A percentile compares a stretch with the other conserved stretches of the same genome.
These are phyloP conservation scores for Micoletzkya japonica DNA, from an alignment of 2,888 invertebrate genomes.

Conservation along the genomic window DNA sequence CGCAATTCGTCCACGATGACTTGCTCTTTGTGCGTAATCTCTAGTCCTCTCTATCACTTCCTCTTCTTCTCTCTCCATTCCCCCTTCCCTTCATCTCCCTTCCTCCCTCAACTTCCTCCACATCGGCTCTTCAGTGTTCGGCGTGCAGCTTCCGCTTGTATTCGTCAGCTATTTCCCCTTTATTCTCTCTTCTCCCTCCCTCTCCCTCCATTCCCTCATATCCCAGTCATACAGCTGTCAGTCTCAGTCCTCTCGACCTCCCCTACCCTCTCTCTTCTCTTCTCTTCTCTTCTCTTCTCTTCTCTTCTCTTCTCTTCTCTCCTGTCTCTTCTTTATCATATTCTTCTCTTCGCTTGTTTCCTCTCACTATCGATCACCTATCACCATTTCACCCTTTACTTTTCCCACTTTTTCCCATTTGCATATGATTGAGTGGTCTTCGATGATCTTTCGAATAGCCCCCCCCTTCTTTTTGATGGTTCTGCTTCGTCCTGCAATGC, in stretches of 20 bases:
- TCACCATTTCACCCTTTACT: no score
- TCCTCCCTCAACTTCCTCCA: background rate
- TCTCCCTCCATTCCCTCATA: background rate
- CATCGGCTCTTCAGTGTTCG: no score
- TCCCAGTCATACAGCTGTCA: background rate
- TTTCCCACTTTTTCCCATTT: no score
- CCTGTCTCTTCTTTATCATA: background rate
- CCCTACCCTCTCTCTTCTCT: constrained; percentile 24
- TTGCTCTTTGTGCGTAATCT: no score
- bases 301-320: constrained; percentile 5
- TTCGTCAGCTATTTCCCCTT: background rate
- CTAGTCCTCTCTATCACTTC: background rate
- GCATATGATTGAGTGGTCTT: no score
- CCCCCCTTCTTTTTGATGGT: no score
- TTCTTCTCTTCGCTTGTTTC: no score
- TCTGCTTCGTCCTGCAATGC: no score
- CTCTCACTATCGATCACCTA: no score
- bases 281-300: constrained; percentile 29
- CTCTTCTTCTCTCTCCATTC: background rate
- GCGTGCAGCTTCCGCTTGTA: background rate
- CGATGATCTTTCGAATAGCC: no score
- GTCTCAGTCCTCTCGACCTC: constrained; percentile 30
- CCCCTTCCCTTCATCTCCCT: background rate
- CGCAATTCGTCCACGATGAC: no score
- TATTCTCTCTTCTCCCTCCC: background rate